These are phyloP conservation scores for Apostichopus parvimensis DNA, from an alignment of 35 echinoderm and acorn worm species.

Conservation along the genomic window DNA sequence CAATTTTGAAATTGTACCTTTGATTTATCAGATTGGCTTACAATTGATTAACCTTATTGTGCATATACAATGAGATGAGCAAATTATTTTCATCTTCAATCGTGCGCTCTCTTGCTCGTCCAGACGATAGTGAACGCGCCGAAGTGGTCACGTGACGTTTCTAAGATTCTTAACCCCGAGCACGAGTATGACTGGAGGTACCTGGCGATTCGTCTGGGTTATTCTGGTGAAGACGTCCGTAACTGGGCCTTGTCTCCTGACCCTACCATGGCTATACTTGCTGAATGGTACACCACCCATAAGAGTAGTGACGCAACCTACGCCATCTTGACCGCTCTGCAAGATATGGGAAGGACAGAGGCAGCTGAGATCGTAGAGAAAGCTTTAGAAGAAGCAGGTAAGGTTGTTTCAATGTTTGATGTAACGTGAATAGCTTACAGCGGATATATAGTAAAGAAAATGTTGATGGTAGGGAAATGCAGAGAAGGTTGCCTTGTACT, in stretches of 20 bases:
- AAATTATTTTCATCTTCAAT: no score
- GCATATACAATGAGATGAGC: no score
- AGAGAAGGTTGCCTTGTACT: no score
- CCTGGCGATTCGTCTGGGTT: slow-evolving; percentile 82
- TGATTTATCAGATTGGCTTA: no score
- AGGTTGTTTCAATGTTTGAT: neutral
- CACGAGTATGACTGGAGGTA: slow-evolving; percentile 91
- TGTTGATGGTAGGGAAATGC: no score
- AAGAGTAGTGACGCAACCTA: slow-evolving; percentile 98
- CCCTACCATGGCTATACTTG: slow-evolving; percentile 90
- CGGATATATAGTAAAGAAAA: slow-evolving; percentile 53
- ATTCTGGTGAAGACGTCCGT: slow-evolving; percentile 86
- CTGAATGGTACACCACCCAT: slow-evolving; percentile 97
- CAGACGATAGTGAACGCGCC: slow-evolving; percentile 94
- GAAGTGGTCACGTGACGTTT: slow-evolving; percentile 88
- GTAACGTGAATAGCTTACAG: slow-evolving; percentile 52
- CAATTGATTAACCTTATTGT: no score
- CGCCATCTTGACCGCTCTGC: slow-evolving; percentile 83
- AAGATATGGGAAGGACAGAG: slow-evolving; percentile 94
- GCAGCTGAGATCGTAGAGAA: slow-evolving; percentile 80
- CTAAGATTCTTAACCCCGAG: slow-evolving; percentile 89
- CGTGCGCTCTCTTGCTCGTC: neutral
- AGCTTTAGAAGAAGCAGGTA: slow-evolving; percentile 85
- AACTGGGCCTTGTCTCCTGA: slow-evolving; percentile 96
- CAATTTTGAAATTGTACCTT: no score